A percentile compares a stretch with the other conserved stretches of the same genome.
These are phyloP conservation scores for Sinella curviseta DNA, from an alignment of 1,140 invertebrate genomes.

Conservation along the genomic window DNA sequence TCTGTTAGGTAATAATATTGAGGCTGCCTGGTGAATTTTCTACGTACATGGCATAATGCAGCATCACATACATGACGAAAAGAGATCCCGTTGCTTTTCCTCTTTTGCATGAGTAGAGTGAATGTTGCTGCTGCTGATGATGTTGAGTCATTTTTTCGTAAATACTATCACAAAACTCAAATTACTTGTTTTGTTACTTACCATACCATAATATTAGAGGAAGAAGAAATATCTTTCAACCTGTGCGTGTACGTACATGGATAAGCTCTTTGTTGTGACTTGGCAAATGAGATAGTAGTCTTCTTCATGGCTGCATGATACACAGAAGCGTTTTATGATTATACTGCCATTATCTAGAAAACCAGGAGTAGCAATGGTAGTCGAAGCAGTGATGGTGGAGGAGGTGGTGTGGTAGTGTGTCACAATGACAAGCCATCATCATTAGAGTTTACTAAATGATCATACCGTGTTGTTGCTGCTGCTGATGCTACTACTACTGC, in stretches of 20 bases:
- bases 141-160: background rate
- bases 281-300: background rate
- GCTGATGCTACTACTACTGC: background rate
- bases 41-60: too few relatives aligned
- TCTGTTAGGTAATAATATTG: too few relatives aligned
- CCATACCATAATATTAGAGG: too few relatives aligned
- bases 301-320: background rate
- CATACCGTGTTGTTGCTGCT: background rate
- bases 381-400: too few relatives aligned
- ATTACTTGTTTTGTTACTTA: too few relatives aligned
- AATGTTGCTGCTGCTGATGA: background rate
- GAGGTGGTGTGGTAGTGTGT: background rate
- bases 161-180: too few relatives aligned
- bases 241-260: background rate
- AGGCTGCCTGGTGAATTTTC: too few relatives aligned
- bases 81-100: conserved; percentile 15
- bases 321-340: background rate
- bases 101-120: background rate
- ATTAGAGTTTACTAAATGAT: background rate
- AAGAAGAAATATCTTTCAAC: too few relatives aligned
- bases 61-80: background rate
- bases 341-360: background rate
- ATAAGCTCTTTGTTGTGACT: background rate
- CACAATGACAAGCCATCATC: background rate
- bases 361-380: background rate